phyloP scores from a whole-genome alignment of 2,797 vertebrate species.

The Pagetopsis macropterus region DNA sequence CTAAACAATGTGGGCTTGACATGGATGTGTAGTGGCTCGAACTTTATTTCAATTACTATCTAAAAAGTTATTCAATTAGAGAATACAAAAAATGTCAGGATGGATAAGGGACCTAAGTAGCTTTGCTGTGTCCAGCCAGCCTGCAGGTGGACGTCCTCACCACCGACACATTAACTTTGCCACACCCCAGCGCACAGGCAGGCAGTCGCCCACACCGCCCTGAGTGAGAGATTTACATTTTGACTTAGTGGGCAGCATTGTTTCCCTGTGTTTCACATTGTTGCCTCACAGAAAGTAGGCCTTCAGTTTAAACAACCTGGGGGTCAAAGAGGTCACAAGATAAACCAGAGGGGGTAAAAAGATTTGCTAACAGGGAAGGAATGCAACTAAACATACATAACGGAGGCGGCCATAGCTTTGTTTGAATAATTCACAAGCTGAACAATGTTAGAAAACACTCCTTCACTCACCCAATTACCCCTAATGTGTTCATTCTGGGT shows the following conservation, averaged over 20 bases:
- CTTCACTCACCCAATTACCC: neutral
- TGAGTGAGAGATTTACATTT: constrained; percentile 4
- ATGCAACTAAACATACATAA: neutral
- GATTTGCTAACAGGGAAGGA: neutral
- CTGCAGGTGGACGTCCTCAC: constrained; percentile 18
- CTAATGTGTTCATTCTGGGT: neutral
- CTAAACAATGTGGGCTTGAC: constrained; percentile 59
- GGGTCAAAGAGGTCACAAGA: neutral
- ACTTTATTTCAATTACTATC: constrained; percentile 47
- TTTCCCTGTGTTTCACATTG: neutral
- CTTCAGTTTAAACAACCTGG: neutral
- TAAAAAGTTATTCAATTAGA: constrained; percentile 40
- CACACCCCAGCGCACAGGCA: neutral
- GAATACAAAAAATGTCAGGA: constrained; percentile 25
- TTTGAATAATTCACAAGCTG: neutral
- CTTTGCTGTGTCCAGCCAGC: constrained; percentile 10
- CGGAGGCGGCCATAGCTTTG: neutral
- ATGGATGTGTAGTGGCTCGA: constrained; percentile 38
- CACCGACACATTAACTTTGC: constrained; percentile 2
- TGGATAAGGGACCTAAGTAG: constrained; percentile 4
- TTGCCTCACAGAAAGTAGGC: neutral
- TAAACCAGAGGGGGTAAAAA: neutral
- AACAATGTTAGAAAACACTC: constrained; percentile 6
- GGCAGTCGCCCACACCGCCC: neutral
- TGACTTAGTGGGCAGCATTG: constrained; percentile 19